phyloP scores from a whole-genome alignment of 2,113 vertebrate genomes.

The Equus quagga region DNA sequence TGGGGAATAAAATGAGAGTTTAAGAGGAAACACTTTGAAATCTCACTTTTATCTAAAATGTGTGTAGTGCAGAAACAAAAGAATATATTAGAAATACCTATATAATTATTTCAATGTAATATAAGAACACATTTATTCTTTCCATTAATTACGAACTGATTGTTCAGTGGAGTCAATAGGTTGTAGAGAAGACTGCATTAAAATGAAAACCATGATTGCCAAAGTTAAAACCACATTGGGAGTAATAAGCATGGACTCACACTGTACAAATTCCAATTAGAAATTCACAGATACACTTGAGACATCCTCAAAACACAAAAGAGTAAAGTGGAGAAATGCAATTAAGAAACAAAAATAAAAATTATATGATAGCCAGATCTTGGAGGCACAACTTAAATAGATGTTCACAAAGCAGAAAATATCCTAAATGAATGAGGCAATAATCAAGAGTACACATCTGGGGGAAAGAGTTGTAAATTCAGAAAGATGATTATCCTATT shows the following conservation, averaged over 20 bases:
- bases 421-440: not conserved
- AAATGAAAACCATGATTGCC: conserved; percentile 26
- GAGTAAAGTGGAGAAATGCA: not conserved
- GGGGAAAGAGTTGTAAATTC: not conserved
- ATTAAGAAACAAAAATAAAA: not conserved
- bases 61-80: not conserved
- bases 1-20: not conserved
- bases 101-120: not conserved
- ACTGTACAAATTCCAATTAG: conserved; percentile 44
- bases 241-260: not conserved
- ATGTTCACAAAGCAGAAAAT: not conserved
- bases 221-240: conserved; percentile 5
- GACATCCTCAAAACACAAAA: not conserved
- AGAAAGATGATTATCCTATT: not conserved
- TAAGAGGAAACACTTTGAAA: not conserved
- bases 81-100: not conserved
- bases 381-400: not conserved
- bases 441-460: not conserved
- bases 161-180: not conserved
- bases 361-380: not conserved
- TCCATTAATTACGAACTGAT: not conserved
- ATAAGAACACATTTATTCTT: not conserved
- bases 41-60: not conserved
- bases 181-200: not conserved
- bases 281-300: conserved; percentile 33